Evolutionary conservation across 2,113 vertebrate species (phyloP).

Genomic region (Camelus bactrianus): DNA sequence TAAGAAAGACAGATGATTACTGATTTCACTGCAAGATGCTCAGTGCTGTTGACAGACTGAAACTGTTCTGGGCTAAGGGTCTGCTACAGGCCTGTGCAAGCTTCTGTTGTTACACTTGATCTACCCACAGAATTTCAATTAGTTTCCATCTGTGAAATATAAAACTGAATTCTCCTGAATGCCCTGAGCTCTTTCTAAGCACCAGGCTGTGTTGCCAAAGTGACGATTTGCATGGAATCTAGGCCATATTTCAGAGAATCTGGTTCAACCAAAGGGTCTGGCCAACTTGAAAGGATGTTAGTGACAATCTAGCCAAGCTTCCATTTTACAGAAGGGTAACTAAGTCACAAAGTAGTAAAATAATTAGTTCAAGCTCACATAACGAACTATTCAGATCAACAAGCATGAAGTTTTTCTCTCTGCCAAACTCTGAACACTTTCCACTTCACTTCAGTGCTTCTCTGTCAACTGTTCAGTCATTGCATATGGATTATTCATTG

Average conservation of each 20-base stretch:
- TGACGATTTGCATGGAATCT: slow-evolving; percentile 61
- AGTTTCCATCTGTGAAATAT: slow-evolving; percentile 69
- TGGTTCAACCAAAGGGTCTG: background rate
- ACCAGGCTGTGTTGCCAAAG: slow-evolving; percentile 64
- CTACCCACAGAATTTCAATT: slow-evolving; percentile 72
- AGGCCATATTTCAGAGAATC: background rate
- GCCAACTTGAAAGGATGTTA: slow-evolving; percentile 45
- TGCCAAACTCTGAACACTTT: background rate
- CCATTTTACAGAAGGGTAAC: background rate
- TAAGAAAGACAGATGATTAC: slow-evolving; percentile 19
- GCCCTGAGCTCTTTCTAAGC: slow-evolving; percentile 66
- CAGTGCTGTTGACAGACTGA: background rate
- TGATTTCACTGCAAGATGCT: background rate
- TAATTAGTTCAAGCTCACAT: background rate
- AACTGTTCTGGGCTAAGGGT: background rate
- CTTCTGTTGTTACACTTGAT: slow-evolving; percentile 66
- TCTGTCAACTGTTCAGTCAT: background rate
- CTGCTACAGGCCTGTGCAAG: background rate
- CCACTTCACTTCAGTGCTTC: background rate
- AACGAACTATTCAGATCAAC: background rate
- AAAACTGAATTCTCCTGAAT: slow-evolving; percentile 56
- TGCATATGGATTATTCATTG: background rate
- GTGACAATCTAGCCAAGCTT: background rate
- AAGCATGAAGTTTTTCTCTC: background rate
- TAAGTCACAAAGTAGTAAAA: background rate